These are phyloP conservation scores for Cheiracanthium punctorium DNA, from an alignment of 2,888 invertebrate species.

Conservation along the genomic window DNA sequence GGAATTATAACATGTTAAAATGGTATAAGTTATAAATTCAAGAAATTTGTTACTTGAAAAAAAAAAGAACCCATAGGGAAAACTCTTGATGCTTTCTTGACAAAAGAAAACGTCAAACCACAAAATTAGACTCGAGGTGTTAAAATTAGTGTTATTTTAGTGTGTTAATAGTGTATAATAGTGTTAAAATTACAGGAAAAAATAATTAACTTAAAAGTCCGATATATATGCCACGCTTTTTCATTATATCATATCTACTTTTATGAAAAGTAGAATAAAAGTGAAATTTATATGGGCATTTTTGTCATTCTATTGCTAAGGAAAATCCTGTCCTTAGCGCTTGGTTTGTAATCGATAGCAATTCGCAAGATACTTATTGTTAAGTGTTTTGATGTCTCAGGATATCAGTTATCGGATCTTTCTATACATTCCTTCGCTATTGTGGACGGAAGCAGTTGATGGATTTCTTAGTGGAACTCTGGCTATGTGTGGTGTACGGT, in stretches of 20 bases:
- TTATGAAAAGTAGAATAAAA: not conserved
- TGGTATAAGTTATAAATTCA: too few relatives aligned
- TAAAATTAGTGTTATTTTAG: too few relatives aligned
- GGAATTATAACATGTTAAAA: too few relatives aligned
- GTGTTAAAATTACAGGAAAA: too few relatives aligned
- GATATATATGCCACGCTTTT: too few relatives aligned
- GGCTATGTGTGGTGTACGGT: slow-evolving; percentile 4
- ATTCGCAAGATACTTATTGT: slow-evolving; percentile 60
- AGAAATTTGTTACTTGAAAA: too few relatives aligned
- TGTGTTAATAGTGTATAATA: too few relatives aligned
- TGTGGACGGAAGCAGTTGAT: slow-evolving; percentile 44
- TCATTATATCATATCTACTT: not conserved
- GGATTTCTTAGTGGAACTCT: slow-evolving; percentile 39
- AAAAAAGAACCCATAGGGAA: too few relatives aligned
- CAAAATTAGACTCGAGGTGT: too few relatives aligned
- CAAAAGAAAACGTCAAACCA: too few relatives aligned
- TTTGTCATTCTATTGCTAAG: slow-evolving; percentile 17
- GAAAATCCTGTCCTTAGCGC: slow-evolving; percentile 17
- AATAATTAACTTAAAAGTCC: too few relatives aligned
- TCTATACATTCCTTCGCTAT: slow-evolving; percentile 48
- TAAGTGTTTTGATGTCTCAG: slow-evolving; percentile 63
- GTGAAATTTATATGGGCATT: slow-evolving; percentile 1
- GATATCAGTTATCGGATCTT: slow-evolving; percentile 53
- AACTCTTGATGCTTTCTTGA: too few relatives aligned
- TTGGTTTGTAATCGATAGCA: slow-evolving; percentile 49